phyloP scores from a whole-genome alignment of 2,113 vertebrate species.

The Otolemur garnettii region DNA sequence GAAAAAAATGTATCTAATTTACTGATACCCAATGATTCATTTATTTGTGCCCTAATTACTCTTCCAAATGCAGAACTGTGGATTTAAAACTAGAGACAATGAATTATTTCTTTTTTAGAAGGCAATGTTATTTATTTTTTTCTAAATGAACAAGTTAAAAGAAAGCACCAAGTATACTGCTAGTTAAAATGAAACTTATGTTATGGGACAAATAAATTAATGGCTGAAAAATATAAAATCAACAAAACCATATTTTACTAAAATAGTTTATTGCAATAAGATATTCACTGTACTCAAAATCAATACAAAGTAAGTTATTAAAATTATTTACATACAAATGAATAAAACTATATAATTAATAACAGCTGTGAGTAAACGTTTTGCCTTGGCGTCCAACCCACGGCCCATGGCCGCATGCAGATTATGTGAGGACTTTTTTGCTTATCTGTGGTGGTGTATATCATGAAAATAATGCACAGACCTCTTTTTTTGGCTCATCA shows the following conservation, averaged over 20 bases:
- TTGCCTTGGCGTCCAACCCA: not conserved
- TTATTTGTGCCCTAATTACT: constrained; percentile 26
- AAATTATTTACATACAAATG: constrained; percentile 87
- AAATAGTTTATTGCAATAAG: constrained; percentile 91
- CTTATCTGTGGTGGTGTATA: too few relatives aligned
- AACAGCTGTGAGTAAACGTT: constrained; percentile 74
- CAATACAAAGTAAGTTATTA: constrained; percentile 88
- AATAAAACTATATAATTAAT: constrained; percentile 75
- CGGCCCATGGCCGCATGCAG: too few relatives aligned
- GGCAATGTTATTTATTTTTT: constrained; percentile 45
- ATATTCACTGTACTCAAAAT: constrained; percentile 84
- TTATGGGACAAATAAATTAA: constrained; percentile 50
- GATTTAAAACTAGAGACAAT: constrained; percentile 1
- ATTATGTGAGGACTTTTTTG: too few relatives aligned
- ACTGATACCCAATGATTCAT: not conserved
- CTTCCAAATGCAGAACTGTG: constrained; percentile 41
- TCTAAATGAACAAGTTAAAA: constrained; percentile 29
- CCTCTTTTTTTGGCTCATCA: too few relatives aligned
- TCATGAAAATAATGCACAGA: too few relatives aligned
- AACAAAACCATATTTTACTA: constrained; percentile 80
- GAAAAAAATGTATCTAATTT: constrained; percentile 16
- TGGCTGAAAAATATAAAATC: constrained; percentile 45
- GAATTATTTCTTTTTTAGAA: constrained; percentile 46
- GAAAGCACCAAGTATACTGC: constrained; percentile 1
- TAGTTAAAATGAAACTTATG: constrained; percentile 56